These are phyloP conservation scores for Cephus runcator DNA, from an alignment of 2,888 invertebrate genomes.

Conservation along the genomic window DNA sequence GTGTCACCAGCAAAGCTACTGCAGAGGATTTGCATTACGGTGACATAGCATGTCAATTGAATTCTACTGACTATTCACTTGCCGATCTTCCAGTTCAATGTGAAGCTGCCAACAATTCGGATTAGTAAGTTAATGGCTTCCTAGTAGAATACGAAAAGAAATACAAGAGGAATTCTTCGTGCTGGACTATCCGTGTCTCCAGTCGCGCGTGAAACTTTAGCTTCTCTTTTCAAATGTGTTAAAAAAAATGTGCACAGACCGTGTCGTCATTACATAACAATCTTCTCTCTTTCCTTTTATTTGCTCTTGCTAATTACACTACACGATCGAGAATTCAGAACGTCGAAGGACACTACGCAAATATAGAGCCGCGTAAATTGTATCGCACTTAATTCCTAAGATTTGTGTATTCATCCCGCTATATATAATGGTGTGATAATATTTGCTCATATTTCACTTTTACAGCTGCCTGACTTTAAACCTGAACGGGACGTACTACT, in stretches of 20 bases:
- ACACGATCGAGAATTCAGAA: not conserved
- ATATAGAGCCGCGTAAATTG: not conserved
- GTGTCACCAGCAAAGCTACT: conserved; percentile 86
- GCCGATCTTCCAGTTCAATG: conserved; percentile 70
- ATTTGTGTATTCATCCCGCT: too few species aligned
- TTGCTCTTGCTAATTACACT: not conserved
- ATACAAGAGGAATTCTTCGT: not conserved
- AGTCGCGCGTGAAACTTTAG: conserved; percentile 24
- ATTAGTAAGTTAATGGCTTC: conserved; percentile 62
- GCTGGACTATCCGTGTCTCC: conserved; percentile 7
- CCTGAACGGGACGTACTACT: conserved; percentile 80
- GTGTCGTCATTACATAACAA: conserved; percentile 26
- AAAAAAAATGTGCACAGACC: conserved; percentile 21
- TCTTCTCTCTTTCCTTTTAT: conserved; percentile 19
- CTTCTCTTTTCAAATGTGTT: conserved; percentile 15
- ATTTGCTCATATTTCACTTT: not conserved
- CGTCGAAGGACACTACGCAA: not conserved
- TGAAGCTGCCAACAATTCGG: conserved; percentile 68
- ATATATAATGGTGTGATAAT: not conserved
- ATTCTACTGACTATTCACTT: conserved; percentile 70
- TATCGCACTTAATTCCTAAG: too few species aligned
- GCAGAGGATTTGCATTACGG: conserved; percentile 88
- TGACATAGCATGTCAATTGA: conserved; percentile 85
- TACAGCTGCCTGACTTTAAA: conserved; percentile 73
- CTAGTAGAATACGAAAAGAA: conserved; percentile 2